Base-by-base conservation (phyloP, 2,888 invertebrate genomes). In the Lasioglossum calceatum region DNA sequence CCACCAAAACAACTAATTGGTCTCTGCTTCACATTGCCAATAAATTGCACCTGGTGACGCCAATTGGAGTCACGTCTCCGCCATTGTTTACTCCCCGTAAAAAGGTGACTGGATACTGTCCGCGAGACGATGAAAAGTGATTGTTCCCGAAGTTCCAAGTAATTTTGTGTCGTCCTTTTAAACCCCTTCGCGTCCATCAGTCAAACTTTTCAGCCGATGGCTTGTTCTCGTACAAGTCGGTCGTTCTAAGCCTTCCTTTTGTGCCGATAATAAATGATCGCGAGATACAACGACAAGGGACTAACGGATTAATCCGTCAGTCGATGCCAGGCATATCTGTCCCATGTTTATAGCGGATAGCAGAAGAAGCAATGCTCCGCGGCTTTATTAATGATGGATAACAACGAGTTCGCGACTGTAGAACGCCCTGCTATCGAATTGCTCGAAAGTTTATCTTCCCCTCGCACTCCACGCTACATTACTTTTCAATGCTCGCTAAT, bases 401-500 rank as follows among this genome's bases (percentile, higher is more conserved):
- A 82, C 85, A 85, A 77, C 87, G 78, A 78, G 86, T 75, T 36
- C 73, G 44, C 79, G 83, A 74, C 27, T n/a, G 74, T 84, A 61
- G 23, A 77, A 78, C 32, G 8, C 23, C 70, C 76, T 87, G 23
- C 36, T 39, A 84, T 79, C 84, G 44, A 54, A 77, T 82, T 72
- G 44, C 87, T 82, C 86, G 82, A 91, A 91, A 91, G 79, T 91
- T 91, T 82, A 85, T 81, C 88, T 81, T 87, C 83, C 88, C 81
- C 77, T 79, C 83, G 77, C 85, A 87, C 86, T 86, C 87, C 89
- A 91, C 89, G 90, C 82, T 91, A 91, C 91, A 89, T 91, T 91
- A 91, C 91, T 89, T 91, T 87, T 87, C 76, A 84, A 91, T 91
- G 79, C 86, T 75, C 85, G 88, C 91, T 91, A 91, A 91, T 91